Conservation (phyloP, 2,113 vertebrate genomes). For the Xenopus laevis region DNA sequence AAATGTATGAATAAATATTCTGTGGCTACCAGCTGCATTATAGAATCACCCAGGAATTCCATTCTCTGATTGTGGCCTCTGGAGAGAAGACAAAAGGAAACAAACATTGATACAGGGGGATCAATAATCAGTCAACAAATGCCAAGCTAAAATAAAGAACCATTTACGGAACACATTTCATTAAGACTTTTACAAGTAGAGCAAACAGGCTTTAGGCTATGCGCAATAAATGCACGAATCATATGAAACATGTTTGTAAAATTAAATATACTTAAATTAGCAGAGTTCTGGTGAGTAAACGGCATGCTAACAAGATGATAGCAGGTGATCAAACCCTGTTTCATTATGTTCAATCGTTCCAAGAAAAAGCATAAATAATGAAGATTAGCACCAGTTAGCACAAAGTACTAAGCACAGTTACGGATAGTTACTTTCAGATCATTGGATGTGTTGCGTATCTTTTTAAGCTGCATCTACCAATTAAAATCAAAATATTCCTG, state of each 20-base stretch:
- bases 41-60: conserved; percentile 98
- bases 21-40: conserved; percentile 97
- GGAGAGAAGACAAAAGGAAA: conserved; percentile 47
- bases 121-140: conserved; percentile 52
- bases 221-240: not conserved
- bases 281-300: not conserved
- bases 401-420: too few species aligned
- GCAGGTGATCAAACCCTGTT: not conserved
- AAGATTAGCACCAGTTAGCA: not conserved
- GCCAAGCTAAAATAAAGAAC: conserved; percentile 13
- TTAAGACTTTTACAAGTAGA: not conserved
- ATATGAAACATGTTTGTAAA: not conserved
- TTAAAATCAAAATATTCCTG: too few species aligned
- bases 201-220: not conserved
- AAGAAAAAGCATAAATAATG: not conserved
- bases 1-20: conserved; percentile 99
- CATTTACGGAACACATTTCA: not conserved
- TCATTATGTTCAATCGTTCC: not conserved
- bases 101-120: conserved; percentile 54
- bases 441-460: too few species aligned
- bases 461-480: too few species aligned
- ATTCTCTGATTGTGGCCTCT: conserved; percentile 98
- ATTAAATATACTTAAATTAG: too few species aligned
- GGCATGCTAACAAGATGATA: not conserved
- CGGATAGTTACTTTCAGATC: too few species aligned